These are phyloP conservation scores for Sinocyclocheilus rhinocerous DNA, from an alignment of 2,113 vertebrate genomes.

Conservation along the genomic window DNA sequence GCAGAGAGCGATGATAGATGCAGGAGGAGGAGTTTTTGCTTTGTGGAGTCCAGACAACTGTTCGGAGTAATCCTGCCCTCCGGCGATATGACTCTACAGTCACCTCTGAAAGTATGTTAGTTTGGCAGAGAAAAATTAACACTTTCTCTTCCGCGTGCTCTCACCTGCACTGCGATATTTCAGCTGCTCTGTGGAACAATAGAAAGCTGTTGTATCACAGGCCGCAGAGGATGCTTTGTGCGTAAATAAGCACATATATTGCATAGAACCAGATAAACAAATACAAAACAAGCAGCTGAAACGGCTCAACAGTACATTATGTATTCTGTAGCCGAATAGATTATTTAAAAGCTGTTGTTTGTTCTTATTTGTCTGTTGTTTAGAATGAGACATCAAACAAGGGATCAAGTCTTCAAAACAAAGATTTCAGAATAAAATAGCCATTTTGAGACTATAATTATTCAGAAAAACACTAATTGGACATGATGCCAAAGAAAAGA, in stretches of 20 bases:
- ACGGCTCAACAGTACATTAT: neutral
- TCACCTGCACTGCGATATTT: slow-evolving; percentile 30
- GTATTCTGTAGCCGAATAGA: slow-evolving; percentile 6
- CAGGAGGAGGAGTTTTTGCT: slow-evolving; percentile 49
- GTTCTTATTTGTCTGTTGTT: slow-evolving; percentile 16
- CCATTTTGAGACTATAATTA: neutral
- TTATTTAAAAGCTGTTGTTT: slow-evolving; percentile 14
- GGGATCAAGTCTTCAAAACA: neutral
- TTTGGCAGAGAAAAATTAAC: slow-evolving; percentile 45
- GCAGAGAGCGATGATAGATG: slow-evolving; percentile 50
- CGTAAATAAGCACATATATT: slow-evolving; percentile 18
- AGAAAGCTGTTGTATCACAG: slow-evolving; percentile 3
- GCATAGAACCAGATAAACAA: slow-evolving; percentile 16
- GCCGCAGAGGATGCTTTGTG: neutral
- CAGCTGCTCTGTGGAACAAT: slow-evolving; percentile 14
- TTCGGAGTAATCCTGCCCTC: slow-evolving; percentile 51
- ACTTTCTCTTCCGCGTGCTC: neutral
- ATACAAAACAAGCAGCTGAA: neutral
- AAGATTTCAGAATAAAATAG: neutral
- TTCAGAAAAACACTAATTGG: neutral
- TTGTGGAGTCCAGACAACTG: slow-evolving; percentile 49
- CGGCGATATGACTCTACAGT: slow-evolving; percentile 46
- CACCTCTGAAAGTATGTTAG: slow-evolving; percentile 54
- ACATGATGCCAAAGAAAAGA: neutral
- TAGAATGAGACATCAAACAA: slow-evolving; percentile 12